Conservation (phyloP, 2,888 invertebrate genomes). For the Myopa testacea region DNA sequence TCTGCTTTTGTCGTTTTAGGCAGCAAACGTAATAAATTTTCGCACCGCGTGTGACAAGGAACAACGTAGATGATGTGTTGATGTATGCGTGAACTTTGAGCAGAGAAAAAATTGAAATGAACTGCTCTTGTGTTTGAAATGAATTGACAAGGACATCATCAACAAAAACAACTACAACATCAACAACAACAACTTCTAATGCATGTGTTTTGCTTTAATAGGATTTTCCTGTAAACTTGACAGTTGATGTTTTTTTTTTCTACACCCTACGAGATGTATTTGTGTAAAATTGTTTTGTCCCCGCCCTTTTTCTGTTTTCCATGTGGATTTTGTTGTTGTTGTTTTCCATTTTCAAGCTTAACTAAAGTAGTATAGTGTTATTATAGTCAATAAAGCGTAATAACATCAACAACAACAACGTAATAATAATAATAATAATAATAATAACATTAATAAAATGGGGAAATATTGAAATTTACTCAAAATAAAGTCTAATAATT, state of each 20-base stretch:
- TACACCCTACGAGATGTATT: background rate
- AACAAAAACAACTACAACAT: too few species aligned
- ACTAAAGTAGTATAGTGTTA: too few species aligned
- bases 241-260: background rate
- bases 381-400: too few species aligned
- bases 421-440: too few species aligned
- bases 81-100: background rate
- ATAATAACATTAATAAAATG: too few species aligned
- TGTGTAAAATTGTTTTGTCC: too few species aligned
- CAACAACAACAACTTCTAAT: background rate
- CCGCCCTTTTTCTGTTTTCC: too few species aligned
- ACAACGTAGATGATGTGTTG: background rate
- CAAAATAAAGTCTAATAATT: too few species aligned
- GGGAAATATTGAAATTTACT: too few species aligned
- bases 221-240: background rate
- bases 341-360: too few species aligned
- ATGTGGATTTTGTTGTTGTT: too few species aligned
- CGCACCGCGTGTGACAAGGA: background rate
- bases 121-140: background rate
- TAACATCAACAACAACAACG: too few species aligned
- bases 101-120: background rate
- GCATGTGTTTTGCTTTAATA: background rate
- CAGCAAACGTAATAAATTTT: conserved; percentile 10
- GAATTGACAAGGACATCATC: background rate
- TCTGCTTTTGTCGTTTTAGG: background rate